phyloP scores from a whole-genome alignment of 2,797 vertebrate genomes.

The Anabacerthia variegaticeps region DNA sequence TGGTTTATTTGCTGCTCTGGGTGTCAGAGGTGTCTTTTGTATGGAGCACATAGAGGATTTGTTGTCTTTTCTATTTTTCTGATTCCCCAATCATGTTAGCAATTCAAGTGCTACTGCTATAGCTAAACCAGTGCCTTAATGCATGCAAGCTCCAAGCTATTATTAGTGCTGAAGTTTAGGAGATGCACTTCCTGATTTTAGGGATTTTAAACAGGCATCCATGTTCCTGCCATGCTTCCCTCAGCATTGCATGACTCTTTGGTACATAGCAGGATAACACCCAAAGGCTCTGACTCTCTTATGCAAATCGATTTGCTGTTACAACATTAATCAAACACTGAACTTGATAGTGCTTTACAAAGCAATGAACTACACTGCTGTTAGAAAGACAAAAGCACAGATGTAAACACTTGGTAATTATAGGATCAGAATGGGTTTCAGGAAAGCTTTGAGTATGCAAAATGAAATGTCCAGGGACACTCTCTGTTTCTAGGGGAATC shows the following conservation, averaged over 20 bases:
- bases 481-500: not conserved
- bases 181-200: not conserved
- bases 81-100: not conserved
- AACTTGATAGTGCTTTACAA: not conserved
- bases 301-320: not conserved
- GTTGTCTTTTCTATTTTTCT: not conserved
- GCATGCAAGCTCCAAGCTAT: not conserved
- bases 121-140: not conserved
- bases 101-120: not conserved
- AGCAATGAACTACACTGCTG: not conserved
- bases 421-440: not conserved
- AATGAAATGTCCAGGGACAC: not conserved
- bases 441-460: not conserved
- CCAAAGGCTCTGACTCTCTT: not conserved
- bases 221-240: not conserved
- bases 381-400: not conserved
- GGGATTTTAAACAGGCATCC: not conserved
- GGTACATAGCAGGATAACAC: not conserved
- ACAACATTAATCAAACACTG: not conserved
- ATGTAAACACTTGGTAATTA: not conserved
- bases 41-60: not conserved
- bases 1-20: not conserved
- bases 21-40: not conserved
- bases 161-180: not conserved
- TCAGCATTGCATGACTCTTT: not conserved